These are phyloP conservation scores for Ectropis crepuscularia DNA, from an alignment of 2,888 invertebrate genomes.

Conservation along the genomic window DNA sequence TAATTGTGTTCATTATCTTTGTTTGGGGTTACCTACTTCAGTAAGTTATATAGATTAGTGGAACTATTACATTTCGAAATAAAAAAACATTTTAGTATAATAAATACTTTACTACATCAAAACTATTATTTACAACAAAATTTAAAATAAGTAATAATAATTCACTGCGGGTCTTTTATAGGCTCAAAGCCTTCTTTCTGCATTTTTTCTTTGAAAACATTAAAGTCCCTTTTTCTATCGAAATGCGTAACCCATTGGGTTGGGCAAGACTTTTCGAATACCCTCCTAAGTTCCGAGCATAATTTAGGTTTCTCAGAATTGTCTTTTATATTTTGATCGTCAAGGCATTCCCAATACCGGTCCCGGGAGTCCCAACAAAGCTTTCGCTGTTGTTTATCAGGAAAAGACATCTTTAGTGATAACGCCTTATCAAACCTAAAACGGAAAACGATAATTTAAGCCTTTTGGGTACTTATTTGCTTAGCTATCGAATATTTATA, in stretches of 20 bases:
- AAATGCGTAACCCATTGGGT: slow-evolving; percentile 97
- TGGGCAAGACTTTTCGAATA: slow-evolving; percentile 92
- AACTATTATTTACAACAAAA: slow-evolving; percentile 72
- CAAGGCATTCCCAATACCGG: slow-evolving; percentile 95
- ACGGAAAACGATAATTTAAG: slow-evolving; percentile 50
- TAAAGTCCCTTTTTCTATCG: slow-evolving; percentile 94
- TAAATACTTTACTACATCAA: slow-evolving; percentile 73
- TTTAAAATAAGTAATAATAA: slow-evolving; percentile 47
- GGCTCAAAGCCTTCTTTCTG: slow-evolving; percentile 95
- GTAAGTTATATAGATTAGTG: not conserved
- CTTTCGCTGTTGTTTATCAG: slow-evolving; percentile 90
- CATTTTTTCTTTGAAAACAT: slow-evolving; percentile 94
- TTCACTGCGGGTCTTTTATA: slow-evolving; percentile 78
- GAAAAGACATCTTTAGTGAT: slow-evolving; percentile 89
- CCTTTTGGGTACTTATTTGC: not conserved
- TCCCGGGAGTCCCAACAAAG: slow-evolving; percentile 95
- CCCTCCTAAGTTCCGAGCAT: slow-evolving; percentile 89
- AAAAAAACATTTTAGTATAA: slow-evolving; percentile 60
- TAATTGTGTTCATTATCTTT: not conserved
- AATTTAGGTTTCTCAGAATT: slow-evolving; percentile 78
- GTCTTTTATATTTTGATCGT: slow-evolving; percentile 87
- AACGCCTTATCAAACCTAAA: slow-evolving; percentile 64
- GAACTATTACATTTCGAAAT: slow-evolving; percentile 38
- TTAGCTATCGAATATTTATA: not conserved
- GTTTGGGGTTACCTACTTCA: not conserved